phyloP scores from a whole-genome alignment of 2,888 invertebrate genomes.

The Agrotis exclamationis region DNA sequence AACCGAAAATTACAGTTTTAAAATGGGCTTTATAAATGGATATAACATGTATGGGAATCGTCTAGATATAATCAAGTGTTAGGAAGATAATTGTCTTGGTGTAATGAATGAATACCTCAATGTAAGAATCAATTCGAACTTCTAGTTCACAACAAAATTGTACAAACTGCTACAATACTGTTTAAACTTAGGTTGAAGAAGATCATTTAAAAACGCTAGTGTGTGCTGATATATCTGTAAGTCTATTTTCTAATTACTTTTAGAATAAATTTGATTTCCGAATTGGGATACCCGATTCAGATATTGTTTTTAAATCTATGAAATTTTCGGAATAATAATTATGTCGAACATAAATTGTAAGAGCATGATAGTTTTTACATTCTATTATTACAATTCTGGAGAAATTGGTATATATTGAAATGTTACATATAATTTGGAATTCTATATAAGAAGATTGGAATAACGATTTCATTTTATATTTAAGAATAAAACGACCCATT shows the following conservation, averaged over 20 bases:
- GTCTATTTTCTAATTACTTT: slow-evolving; percentile 70
- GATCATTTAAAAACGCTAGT: slow-evolving; percentile 67
- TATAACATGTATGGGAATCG: slow-evolving; percentile 77
- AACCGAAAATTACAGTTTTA: slow-evolving; percentile 78
- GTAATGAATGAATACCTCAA: slow-evolving; percentile 80
- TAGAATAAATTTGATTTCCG: slow-evolving; percentile 70
- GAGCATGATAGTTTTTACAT: slow-evolving; percentile 83
- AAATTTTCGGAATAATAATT: slow-evolving; percentile 79
- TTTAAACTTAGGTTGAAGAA: slow-evolving; percentile 55
- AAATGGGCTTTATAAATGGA: slow-evolving; percentile 81
- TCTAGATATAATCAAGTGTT: slow-evolving; percentile 69
- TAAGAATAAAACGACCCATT: slow-evolving; percentile 76
- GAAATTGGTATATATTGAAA: slow-evolving; percentile 84
- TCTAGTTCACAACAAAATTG: slow-evolving; percentile 70
- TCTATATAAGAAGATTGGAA: slow-evolving; percentile 80
- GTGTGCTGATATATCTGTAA: slow-evolving; percentile 73
- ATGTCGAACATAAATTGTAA: slow-evolving; percentile 80
- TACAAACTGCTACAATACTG: slow-evolving; percentile 73
- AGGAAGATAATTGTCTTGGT: slow-evolving; percentile 76
- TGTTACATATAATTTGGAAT: slow-evolving; percentile 84
- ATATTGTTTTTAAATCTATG: slow-evolving; percentile 65
- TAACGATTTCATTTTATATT: slow-evolving; percentile 77
- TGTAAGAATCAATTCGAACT: slow-evolving; percentile 73
- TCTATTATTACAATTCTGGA: slow-evolving; percentile 76
- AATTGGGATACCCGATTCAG: slow-evolving; percentile 76